phyloP scores from a whole-genome alignment of 2,888 invertebrate genomes.

The Fragum fragum region DNA sequence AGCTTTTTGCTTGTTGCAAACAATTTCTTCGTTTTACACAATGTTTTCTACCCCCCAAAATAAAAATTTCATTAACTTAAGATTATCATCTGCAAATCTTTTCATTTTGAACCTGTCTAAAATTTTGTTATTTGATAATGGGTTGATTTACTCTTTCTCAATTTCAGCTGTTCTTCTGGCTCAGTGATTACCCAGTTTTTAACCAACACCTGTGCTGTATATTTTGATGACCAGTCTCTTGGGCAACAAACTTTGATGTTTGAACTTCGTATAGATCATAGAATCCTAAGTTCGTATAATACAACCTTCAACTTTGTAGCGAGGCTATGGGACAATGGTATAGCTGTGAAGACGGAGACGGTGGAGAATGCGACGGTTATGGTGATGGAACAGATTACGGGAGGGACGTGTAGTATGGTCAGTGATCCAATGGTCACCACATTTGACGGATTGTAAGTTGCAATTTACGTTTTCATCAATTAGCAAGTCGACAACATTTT shows the following conservation, averaged over 20 bases:
- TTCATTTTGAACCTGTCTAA: too few relatives aligned
- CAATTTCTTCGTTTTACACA: too few relatives aligned
- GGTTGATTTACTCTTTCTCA: neutral
- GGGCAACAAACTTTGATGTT: slow-evolving; percentile 19
- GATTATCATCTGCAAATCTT: too few relatives aligned
- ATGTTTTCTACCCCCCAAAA: too few relatives aligned
- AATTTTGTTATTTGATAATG: too few relatives aligned
- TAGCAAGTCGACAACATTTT: too few relatives aligned
- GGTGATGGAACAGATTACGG: slow-evolving; percentile 63
- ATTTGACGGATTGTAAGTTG: slow-evolving; percentile 80
- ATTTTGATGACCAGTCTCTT: slow-evolving; percentile 1
- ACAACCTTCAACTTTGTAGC: slow-evolving; percentile 44
- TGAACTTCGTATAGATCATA: slow-evolving; percentile 42
- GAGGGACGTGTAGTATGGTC: slow-evolving; percentile 69
- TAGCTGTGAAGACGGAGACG: slow-evolving; percentile 5
- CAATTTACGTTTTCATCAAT: too few relatives aligned
- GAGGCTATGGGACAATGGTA: slow-evolving; percentile 42
- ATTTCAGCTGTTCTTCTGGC: slow-evolving; percentile 10
- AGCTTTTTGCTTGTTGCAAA: too few relatives aligned
- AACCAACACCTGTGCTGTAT: slow-evolving; percentile 27
- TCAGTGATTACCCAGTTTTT: slow-evolving; percentile 36
- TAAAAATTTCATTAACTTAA: too few relatives aligned
- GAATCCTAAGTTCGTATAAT: slow-evolving; percentile 23
- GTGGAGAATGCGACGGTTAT: slow-evolving; percentile 38
- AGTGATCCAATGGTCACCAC: slow-evolving; percentile 75